Evolutionary conservation across 2,113 vertebrate genomes (phyloP).

Genomic region (Xyliphius kryptos): DNA sequence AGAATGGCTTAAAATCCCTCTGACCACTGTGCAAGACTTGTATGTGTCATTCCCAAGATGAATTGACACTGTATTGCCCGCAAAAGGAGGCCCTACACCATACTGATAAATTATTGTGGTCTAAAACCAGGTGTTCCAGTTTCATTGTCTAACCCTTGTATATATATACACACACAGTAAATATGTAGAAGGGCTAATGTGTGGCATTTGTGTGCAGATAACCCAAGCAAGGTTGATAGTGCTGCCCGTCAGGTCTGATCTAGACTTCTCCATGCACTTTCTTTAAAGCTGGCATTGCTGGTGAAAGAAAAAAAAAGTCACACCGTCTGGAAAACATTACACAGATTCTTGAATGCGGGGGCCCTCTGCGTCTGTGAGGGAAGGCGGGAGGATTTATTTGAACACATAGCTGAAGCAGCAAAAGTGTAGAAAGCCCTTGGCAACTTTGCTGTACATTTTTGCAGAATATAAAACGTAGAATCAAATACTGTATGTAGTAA

Average conservation of each 20-base stretch:
- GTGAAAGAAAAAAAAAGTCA: slow-evolving; percentile 37
- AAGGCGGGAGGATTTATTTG: slow-evolving; percentile 32
- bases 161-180: background rate
- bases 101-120: too few relatives aligned
- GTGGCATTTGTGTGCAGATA: background rate
- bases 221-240: too few relatives aligned
- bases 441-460: background rate
- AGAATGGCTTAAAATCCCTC: too few relatives aligned
- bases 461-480: too few relatives aligned
- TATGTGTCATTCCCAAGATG: too few relatives aligned
- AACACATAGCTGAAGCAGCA: background rate
- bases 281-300: slow-evolving; percentile 8
- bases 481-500: too few relatives aligned
- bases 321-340: slow-evolving; percentile 64
- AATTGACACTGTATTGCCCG: too few relatives aligned
- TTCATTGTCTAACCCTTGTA: too few relatives aligned
- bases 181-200: background rate
- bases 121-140: too few relatives aligned
- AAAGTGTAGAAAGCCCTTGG: background rate
- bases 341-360: slow-evolving; percentile 54
- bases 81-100: too few relatives aligned
- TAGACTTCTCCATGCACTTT: slow-evolving; percentile 3
- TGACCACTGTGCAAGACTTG: too few relatives aligned
- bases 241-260: too few relatives aligned
- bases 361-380: slow-evolving; percentile 49